Conservation (phyloP, 30 jellyfish, hydroid and myxozoan species). For the Sanderia malayensis region DNA sequence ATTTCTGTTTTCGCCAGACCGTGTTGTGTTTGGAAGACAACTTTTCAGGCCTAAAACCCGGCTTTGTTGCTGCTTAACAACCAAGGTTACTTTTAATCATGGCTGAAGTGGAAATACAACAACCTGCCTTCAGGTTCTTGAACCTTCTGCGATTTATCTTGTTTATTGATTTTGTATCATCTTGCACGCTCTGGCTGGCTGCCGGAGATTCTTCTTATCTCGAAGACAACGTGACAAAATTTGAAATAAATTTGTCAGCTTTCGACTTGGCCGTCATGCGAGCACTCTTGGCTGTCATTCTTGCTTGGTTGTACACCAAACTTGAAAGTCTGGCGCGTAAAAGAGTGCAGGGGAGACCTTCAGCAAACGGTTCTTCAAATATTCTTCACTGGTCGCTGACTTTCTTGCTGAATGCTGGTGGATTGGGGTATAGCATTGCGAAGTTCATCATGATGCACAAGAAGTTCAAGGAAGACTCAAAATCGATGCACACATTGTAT, state of each 20-base stretch:
- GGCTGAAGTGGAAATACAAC: constrained; percentile 15
- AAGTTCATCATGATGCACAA: constrained; percentile 50
- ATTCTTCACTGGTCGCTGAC: constrained; percentile 1
- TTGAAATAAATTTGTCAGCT: constrained; percentile 47
- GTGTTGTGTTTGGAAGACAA: too few relatives aligned
- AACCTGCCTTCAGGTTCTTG: constrained; percentile 45
- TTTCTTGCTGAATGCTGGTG: constrained; percentile 17
- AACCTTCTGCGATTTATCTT: constrained; percentile 22
- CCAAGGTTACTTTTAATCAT: too few relatives aligned
- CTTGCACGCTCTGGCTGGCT: constrained; percentile 59
- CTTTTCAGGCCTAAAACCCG: too few relatives aligned
- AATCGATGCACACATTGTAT: constrained; percentile 27
- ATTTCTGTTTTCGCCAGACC: too few relatives aligned
- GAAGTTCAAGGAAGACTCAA: constrained; percentile 18
- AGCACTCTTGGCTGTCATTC: constrained; percentile 36
- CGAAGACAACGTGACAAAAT: constrained; percentile 59
- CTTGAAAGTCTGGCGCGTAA: constrained; percentile 44
- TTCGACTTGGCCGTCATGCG: constrained; percentile 82
- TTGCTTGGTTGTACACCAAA: constrained; percentile 37
- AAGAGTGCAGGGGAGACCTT: not conserved
- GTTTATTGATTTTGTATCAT: constrained; percentile 44
- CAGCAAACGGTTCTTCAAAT: not conserved
- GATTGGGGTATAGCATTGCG: constrained; percentile 55
- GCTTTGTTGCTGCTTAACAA: too few relatives aligned
- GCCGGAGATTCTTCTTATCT: constrained; percentile 67